These are phyloP conservation scores for Limonius californicus DNA, from an alignment of 1,140 invertebrate genomes.

Conservation along the genomic window DNA sequence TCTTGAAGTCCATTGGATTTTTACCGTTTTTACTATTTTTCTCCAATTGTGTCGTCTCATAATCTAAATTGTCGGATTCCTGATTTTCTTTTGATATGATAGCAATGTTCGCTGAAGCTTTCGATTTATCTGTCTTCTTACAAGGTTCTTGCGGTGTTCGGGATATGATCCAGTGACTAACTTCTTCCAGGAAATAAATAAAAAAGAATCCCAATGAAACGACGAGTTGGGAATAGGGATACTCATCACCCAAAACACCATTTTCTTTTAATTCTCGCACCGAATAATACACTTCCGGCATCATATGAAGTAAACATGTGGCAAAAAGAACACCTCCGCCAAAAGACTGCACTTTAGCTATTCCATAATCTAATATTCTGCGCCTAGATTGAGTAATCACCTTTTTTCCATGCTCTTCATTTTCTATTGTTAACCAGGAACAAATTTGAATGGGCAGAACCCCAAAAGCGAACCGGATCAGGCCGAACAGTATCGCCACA, in stretches of 20 bases:
- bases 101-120: no score
- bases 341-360: conserved; percentile 53
- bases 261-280: conserved; percentile 38
- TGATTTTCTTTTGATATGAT: no score
- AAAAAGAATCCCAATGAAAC: conserved; percentile 59
- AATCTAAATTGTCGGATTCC: no score
- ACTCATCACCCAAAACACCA: conserved; percentile 32
- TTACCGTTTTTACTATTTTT: not conserved
- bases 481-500: conserved; percentile 41
- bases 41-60: no score
- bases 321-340: conserved; percentile 65
- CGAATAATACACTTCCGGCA: conserved; percentile 55
- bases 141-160: not conserved
- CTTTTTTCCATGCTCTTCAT: conserved; percentile 28
- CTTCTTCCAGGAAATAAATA: conserved; percentile 59
- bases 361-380: conserved; percentile 35
- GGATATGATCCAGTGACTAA: conserved; percentile 40
- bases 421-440: conserved; percentile 29
- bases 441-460: conserved; percentile 43
- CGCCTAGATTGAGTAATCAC: conserved; percentile 34
- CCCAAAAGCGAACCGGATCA: conserved; percentile 42
- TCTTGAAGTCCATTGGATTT: not conserved
- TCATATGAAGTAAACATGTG: conserved; percentile 63
- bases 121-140: not conserved
- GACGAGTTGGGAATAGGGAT: conserved; percentile 53